Conservation (phyloP, 2,888 invertebrate species). For the Chrysolina haemoptera region DNA sequence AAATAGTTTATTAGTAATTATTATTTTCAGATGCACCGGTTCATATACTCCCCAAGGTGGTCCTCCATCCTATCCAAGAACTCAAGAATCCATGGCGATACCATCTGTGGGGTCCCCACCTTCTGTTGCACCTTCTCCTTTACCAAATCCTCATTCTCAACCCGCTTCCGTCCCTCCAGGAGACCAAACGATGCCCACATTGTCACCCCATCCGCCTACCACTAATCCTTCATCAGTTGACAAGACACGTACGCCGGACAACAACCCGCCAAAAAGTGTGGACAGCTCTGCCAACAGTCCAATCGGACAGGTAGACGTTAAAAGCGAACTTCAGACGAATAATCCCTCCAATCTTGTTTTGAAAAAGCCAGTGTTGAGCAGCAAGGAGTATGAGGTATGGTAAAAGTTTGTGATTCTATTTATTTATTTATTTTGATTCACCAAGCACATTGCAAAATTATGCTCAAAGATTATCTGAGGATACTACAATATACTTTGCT, state of each 20-base stretch:
- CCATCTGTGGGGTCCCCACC: conserved; percentile 73
- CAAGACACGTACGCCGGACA: conserved; percentile 55
- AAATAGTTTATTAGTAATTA: not conserved
- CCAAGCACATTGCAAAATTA: too few relatives aligned
- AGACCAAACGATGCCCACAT: conserved; percentile 78
- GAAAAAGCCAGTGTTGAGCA: conserved; percentile 85
- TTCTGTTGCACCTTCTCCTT: conserved; percentile 79
- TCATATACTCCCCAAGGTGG: conserved; percentile 76
- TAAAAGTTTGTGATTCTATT: too few relatives aligned
- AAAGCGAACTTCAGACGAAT: conserved; percentile 47
- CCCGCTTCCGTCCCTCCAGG: conserved; percentile 78
- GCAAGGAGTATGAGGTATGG: conserved; percentile 81
- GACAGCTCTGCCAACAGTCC: conserved; percentile 53
- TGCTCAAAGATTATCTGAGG: too few relatives aligned
- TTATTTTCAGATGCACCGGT: conserved; percentile 64
- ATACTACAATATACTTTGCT: too few relatives aligned
- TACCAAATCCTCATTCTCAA: conserved; percentile 81
- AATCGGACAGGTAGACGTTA: conserved; percentile 42
- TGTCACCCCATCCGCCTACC: conserved; percentile 79
- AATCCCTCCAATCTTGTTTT: conserved; percentile 58
- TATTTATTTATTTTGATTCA: too few relatives aligned
- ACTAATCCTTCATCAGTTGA: conserved; percentile 68
- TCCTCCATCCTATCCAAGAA: conserved; percentile 78
- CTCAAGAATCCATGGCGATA: conserved; percentile 73
- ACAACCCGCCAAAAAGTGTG: conserved; percentile 46